Conservation (phyloP, 2,888 invertebrate species). For the Nomada fabriciana region DNA sequence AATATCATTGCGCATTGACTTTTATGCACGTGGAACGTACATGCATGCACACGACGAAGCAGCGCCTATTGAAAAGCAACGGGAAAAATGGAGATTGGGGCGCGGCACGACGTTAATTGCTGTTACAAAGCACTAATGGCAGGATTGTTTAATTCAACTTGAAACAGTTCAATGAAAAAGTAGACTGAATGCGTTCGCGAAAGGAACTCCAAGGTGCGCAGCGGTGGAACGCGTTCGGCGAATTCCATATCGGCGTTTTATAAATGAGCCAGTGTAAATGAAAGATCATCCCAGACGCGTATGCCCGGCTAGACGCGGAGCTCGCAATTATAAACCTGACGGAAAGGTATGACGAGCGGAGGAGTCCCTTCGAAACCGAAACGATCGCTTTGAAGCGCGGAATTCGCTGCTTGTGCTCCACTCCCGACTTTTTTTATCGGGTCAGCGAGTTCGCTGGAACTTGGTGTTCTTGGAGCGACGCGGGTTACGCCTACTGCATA, state of each 20-base stretch:
- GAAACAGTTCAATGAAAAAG: constrained; percentile 16
- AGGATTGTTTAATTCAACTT: constrained; percentile 9
- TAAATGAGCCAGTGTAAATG: not conserved
- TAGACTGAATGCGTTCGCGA: not conserved
- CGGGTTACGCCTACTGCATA: constrained; percentile 50
- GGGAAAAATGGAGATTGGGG: constrained; percentile 12
- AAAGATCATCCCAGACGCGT: not conserved
- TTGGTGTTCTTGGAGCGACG: constrained; percentile 34
- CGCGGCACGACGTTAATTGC: constrained; percentile 9
- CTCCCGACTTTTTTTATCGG: constrained; percentile 33
- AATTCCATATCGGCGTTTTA: not conserved
- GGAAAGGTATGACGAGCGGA: not conserved
- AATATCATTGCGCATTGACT: constrained; percentile 20
- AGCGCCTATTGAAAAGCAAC: not conserved
- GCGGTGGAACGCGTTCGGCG: not conserved
- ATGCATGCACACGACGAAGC: constrained; percentile 1
- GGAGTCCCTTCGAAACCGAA: not conserved
- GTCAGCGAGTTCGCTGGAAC: constrained; percentile 33
- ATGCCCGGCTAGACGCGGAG: not conserved
- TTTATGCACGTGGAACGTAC: not conserved
- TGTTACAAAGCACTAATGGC: constrained; percentile 6
- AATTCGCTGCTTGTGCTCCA: constrained; percentile 5
- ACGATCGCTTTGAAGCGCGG: not conserved
- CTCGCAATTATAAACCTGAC: not conserved
- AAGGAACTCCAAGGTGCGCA: not conserved